phyloP scores from a whole-genome alignment of 2,113 vertebrate species.

The Poeciliopsis turrubarensis region DNA sequence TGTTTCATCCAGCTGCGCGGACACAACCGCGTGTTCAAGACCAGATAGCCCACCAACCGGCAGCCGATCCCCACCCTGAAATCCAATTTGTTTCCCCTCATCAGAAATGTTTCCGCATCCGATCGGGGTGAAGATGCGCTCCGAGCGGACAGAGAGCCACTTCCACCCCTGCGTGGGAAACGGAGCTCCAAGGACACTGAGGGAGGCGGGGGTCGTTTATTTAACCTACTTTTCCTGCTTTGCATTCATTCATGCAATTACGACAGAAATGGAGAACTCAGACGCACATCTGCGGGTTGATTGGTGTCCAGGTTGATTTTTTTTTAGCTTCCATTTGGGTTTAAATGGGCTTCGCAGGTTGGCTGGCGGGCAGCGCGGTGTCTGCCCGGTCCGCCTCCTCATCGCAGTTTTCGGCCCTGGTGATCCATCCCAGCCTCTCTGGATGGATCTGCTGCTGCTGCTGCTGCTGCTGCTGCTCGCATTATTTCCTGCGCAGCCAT shows the following conservation, averaged over 20 bases:
- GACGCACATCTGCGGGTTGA: conserved; percentile 17
- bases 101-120: neutral
- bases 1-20: conserved; percentile 57
- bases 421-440: conserved; percentile 29
- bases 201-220: conserved; percentile 39
- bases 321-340: conserved; percentile 46
- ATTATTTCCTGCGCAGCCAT: conserved; percentile 34
- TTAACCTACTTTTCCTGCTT: neutral
- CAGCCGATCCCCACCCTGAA: neutral
- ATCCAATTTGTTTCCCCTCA: neutral
- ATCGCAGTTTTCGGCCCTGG: conserved; percentile 28
- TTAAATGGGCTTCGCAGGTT: conserved; percentile 59
- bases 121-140: conserved; percentile 24
- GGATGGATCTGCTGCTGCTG: neutral
- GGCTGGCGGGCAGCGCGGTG: conserved; percentile 18
- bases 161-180: conserved; percentile 45
- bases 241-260: neutral
- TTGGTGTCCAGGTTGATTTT: conserved; percentile 22
- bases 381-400: conserved; percentile 6
- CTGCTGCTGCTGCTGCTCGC: neutral
- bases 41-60: neutral
- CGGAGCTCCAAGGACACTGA: conserved; percentile 64
- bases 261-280: neutral
- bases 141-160: conserved; percentile 33
- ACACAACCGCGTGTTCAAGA: conserved; percentile 19